Evolutionary conservation across 1,140 invertebrate species (phyloP).

Genomic region (Scaptomyza hsui): DNA sequence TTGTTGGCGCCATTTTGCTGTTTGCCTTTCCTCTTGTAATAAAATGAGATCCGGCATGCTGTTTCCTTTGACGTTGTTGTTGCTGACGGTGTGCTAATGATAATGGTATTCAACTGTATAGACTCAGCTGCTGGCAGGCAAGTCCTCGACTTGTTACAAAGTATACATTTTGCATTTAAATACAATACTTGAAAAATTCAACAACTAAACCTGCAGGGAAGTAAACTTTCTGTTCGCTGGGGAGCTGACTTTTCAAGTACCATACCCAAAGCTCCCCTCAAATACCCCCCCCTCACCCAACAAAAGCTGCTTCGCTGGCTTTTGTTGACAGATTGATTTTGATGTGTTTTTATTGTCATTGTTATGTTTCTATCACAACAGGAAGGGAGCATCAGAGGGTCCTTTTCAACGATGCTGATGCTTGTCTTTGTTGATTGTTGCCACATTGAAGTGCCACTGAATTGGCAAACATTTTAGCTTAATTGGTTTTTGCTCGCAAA

Average conservation of each 20-base stretch:
- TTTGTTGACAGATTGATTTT: conserved; percentile 81
- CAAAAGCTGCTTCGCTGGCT: conserved; percentile 31
- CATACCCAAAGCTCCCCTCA: not conserved
- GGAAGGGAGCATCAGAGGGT: not conserved
- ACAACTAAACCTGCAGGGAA: conserved; percentile 22
- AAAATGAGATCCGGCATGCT: conserved; percentile 74
- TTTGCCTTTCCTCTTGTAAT: conserved; percentile 80
- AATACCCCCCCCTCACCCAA: conserved; percentile 5
- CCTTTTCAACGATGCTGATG: conserved; percentile 3
- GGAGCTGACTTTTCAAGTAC: not conserved
- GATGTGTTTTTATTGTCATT: conserved; percentile 81
- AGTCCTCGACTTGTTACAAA: conserved; percentile 21
- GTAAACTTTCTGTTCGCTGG: not conserved
- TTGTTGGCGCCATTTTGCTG: conserved; percentile 79
- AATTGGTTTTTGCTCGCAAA: conserved; percentile 62
- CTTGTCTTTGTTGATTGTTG: conserved; percentile 32
- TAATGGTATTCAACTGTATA: conserved; percentile 58
- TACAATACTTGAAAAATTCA: conserved; percentile 66
- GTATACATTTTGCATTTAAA: conserved; percentile 64
- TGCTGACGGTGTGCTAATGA: conserved; percentile 53
- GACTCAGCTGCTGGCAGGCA: not conserved
- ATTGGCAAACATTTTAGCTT: conserved; percentile 72
- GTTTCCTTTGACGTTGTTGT: conserved; percentile 45
- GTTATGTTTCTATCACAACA: conserved; percentile 55
- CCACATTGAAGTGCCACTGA: conserved; percentile 46